Base-by-base conservation (phyloP, 1,140 invertebrate species). In the Drosophila erecta region DNA sequence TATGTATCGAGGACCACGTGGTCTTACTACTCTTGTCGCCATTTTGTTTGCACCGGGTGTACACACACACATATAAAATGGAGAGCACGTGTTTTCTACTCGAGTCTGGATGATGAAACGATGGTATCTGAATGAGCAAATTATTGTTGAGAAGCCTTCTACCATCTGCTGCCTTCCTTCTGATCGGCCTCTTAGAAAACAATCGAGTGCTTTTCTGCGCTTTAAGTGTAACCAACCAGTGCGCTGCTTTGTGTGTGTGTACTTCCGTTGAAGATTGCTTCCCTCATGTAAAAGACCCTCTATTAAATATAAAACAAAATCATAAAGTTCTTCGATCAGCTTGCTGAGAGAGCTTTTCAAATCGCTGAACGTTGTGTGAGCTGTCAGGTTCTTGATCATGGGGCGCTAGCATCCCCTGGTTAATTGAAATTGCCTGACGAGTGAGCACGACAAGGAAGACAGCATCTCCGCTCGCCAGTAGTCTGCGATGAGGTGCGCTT, bases 281-380 rank as follows among this genome's bases (percentile, higher is more conserved):
- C 30, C 7, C 30, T 30, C 30, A 2, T 41, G 4, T 27, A 10
- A 40, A 35, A 35, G 30, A 35, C 30, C 10, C 33, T 1, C 47
- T 67, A 79, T 57, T 90, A 79, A 91, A 87, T 71, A 40, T 66
- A 27, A 73, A 72, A 71, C 71, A 37, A 46, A 81, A 59, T 41
- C 44, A 78, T 65, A 92, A 90, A 95, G 94, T 94, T 95, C 95
- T 95, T 95, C 94, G 93, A 94, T 95, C 94, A 87, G 90, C 78
- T 72, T 87, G 90, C 90, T 93, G 95, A 93, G 94, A 95, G 95
- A 93, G 94, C 93, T 92, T 91, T 92, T 86, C 41, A 92, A 92
- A 90, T 85, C 65, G 58, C 76, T 92, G 47, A 57, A 91, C 92
- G 92, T 93, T 92, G 92, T 90, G 77, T 83, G 74, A 85, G 84